These are phyloP conservation scores for Drosophila neutralis DNA, from an alignment of 2,888 invertebrate genomes.

Conservation along the genomic window DNA sequence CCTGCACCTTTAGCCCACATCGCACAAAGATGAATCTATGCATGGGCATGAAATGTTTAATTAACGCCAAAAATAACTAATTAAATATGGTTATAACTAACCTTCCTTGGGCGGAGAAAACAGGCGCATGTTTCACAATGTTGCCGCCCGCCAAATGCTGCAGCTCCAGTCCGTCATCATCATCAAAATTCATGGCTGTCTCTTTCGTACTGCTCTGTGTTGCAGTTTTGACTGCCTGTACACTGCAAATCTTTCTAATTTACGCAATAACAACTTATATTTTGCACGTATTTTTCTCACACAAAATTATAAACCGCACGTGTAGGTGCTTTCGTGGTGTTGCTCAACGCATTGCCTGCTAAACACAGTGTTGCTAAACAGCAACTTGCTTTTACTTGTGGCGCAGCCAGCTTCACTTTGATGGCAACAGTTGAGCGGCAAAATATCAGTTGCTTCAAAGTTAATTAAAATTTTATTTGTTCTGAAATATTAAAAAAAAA, in stretches of 20 bases:
- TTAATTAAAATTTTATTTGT: neutral
- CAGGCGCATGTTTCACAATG: constrained; percentile 87
- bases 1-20: constrained; percentile 87
- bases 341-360: constrained; percentile 6
- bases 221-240: constrained; percentile 22
- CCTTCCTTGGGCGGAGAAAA: constrained; percentile 88
- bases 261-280: constrained; percentile 22
- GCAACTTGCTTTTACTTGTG: neutral
- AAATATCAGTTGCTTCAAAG: neutral
- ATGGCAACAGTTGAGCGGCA: constrained; percentile 5
- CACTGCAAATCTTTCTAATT: constrained; percentile 14
- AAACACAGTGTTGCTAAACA: constrained; percentile 27
- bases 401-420: constrained; percentile 8
- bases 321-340: constrained; percentile 51
- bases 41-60: constrained; percentile 17
- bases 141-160: constrained; percentile 88
- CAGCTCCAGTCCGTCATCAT: constrained; percentile 85
- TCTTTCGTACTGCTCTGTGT: constrained; percentile 11
- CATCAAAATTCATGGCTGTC: constrained; percentile 74
- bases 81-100: constrained; percentile 83
- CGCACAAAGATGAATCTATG: constrained; percentile 87
- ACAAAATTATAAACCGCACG: constrained; percentile 62
- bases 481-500: neutral
- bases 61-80: neutral
- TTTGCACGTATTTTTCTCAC: constrained; percentile 15